These are phyloP conservation scores for Nineta flava DNA, from an alignment of 2,888 invertebrate species.

Conservation along the genomic window DNA sequence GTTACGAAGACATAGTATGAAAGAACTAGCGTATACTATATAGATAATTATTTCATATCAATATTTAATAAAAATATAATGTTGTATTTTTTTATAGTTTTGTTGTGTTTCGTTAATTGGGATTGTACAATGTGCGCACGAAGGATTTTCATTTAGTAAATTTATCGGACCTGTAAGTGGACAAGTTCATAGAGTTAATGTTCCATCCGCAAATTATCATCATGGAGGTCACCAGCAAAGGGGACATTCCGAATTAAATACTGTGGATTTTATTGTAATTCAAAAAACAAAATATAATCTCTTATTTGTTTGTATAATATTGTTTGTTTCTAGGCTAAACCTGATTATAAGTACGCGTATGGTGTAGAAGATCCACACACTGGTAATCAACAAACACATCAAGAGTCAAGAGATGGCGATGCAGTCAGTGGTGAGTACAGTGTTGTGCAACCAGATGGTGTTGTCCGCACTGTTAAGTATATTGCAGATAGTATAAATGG, in stretches of 20 bases:
- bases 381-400: conserved; percentile 55
- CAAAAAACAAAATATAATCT: no score
- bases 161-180: conserved; percentile 64
- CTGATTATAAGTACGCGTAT: conserved; percentile 60
- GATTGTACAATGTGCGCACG: conserved; percentile 12
- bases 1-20: no score
- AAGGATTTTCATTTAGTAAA: conserved; percentile 52
- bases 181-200: conserved; percentile 37
- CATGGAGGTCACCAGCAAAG: conserved; percentile 35
- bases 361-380: conserved; percentile 59
- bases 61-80: no score
- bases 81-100: no score
- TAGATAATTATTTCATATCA: no score
- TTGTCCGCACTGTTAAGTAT: conserved; percentile 53
- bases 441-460: conserved; percentile 59
- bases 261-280: conserved; percentile 48
- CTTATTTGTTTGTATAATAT: not conserved
- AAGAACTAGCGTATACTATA: no score
- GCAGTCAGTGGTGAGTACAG: conserved; percentile 56
- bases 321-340: conserved; percentile 39
- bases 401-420: conserved; percentile 56
- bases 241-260: conserved; percentile 34
- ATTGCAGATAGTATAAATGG: conserved; percentile 58
- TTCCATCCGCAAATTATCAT: conserved; percentile 34
- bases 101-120: no score